Conservation (phyloP, 2,113 vertebrate genomes). For the Macquaria australasica region DNA sequence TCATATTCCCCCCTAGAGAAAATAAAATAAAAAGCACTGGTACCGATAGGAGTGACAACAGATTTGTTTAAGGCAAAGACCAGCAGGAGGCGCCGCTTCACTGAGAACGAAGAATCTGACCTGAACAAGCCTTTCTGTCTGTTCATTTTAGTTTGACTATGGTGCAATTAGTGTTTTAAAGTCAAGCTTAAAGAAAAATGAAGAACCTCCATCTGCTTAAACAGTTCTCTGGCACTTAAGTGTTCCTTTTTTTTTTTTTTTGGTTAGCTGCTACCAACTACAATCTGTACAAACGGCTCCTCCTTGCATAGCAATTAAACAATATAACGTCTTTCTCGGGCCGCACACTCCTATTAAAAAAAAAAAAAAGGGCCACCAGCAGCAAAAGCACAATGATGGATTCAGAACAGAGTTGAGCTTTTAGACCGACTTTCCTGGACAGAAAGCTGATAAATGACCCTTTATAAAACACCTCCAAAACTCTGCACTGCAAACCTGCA, state of each 20-base stretch:
- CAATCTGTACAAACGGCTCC: slow-evolving; percentile 62
- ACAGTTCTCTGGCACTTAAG: slow-evolving; percentile 77
- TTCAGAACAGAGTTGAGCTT: slow-evolving; percentile 22
- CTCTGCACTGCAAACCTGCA: slow-evolving; percentile 29
- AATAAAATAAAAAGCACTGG: slow-evolving; percentile 69
- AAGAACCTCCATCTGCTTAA: slow-evolving; percentile 41
- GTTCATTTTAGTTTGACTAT: neutral
- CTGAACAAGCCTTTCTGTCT: neutral
- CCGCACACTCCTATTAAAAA: neutral
- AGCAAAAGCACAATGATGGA: slow-evolving; percentile 38
- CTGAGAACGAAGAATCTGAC: slow-evolving; percentile 30
- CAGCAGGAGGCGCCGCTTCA: slow-evolving; percentile 67
- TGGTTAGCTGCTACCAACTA: slow-evolving; percentile 67
- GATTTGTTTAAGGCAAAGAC: slow-evolving; percentile 85
- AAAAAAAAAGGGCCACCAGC: slow-evolving; percentile 26
- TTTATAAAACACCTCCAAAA: slow-evolving; percentile 36
- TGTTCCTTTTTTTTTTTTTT: slow-evolving; percentile 59
- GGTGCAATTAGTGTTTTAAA: slow-evolving; percentile 63
- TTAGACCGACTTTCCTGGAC: slow-evolving; percentile 25
- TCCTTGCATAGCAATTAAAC: slow-evolving; percentile 77
- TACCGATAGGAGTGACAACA: slow-evolving; percentile 76
- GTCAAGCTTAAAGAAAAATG: slow-evolving; percentile 48
- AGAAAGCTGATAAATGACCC: slow-evolving; percentile 28
- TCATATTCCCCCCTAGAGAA: slow-evolving; percentile 18
- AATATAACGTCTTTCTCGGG: slow-evolving; percentile 11